Percentiles rank a stretch among this genome's conserved stretches.
Conservation (phyloP, 2,113 vertebrate genomes). For the Triplophysa rosa region DNA sequence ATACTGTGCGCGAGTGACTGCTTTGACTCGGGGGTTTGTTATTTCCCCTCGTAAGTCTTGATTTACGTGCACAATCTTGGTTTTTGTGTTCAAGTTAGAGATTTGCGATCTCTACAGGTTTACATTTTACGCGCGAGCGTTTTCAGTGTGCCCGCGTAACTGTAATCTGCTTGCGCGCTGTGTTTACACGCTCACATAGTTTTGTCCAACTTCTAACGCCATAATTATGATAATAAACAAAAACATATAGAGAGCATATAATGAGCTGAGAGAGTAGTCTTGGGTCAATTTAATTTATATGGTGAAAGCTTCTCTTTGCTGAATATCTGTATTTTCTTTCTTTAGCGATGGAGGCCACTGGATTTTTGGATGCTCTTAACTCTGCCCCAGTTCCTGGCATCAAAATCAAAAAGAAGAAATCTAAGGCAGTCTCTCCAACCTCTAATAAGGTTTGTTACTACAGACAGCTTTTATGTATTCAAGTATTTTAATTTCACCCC, state of each 20-base stretch:
- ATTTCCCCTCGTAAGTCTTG: no score
- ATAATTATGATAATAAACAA: constrained; percentile 8
- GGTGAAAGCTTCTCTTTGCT: background rate
- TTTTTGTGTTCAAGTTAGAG: no score
- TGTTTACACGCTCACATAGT: no score
- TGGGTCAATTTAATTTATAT: background rate
- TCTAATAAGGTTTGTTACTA: constrained; percentile 81
- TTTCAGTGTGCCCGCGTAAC: no score
- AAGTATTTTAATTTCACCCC: background rate
- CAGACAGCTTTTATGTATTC: background rate
- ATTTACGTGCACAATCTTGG: no score
- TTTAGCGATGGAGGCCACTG: constrained; percentile 89
- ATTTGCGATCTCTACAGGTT: no score
- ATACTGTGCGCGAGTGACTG: no score
- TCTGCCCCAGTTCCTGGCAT: constrained; percentile 91
- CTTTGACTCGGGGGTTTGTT: no score
- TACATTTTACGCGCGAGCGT: no score
- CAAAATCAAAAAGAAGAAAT: constrained; percentile 96
- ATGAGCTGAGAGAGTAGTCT: background rate
- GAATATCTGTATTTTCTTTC: background rate
- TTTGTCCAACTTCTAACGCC: no score
- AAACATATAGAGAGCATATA: background rate
- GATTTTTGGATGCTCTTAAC: constrained; percentile 93
- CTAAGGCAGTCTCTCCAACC: constrained; percentile 85
- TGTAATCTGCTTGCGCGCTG: no score